Evolutionary conservation across 1,140 invertebrate genomes (phyloP).

Genomic region (Plectus sambesii): DNA sequence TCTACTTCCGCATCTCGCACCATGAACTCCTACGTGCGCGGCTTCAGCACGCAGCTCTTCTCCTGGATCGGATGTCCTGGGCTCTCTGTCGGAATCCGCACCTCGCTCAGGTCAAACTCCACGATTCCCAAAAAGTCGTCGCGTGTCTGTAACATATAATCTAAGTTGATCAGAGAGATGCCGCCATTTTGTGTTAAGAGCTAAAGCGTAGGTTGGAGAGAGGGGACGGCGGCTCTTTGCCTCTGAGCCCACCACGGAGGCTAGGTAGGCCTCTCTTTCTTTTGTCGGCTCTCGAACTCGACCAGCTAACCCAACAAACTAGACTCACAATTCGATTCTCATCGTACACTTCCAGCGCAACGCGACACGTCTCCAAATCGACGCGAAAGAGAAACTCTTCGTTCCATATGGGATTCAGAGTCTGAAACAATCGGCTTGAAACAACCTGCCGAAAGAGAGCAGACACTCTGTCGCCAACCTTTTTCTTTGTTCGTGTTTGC

Average conservation of each 20-base stretch:
- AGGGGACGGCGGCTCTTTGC: no score
- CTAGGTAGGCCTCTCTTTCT: no score
- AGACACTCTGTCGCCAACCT: constrained; percentile 1
- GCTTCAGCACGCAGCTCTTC: background rate
- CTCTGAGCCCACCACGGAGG: no score
- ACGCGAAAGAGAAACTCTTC: constrained; percentile 21
- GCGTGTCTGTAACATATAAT: no score
- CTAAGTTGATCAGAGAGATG: background rate
- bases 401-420: constrained; percentile 24
- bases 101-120: background rate
- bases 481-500: constrained; percentile 11
- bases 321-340: constrained; percentile 20
- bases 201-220: constrained; percentile 8
- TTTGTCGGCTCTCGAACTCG: no score
- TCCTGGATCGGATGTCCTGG: background rate
- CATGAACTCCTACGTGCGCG: background rate
- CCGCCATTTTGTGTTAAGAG: constrained; percentile 5
- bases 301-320: no score
- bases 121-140: constrained; percentile 12
- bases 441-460: background rate
- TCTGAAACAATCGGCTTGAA: constrained; percentile 12
- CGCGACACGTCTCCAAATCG: background rate
- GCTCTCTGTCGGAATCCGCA: background rate
- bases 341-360: constrained; percentile 19
- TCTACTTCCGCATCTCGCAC: no score